Evolutionary conservation across 1,140 invertebrate genomes (phyloP), one percentile per base, ranked within the genome.

Genomic region (Diorhabda sublineata): DNA sequence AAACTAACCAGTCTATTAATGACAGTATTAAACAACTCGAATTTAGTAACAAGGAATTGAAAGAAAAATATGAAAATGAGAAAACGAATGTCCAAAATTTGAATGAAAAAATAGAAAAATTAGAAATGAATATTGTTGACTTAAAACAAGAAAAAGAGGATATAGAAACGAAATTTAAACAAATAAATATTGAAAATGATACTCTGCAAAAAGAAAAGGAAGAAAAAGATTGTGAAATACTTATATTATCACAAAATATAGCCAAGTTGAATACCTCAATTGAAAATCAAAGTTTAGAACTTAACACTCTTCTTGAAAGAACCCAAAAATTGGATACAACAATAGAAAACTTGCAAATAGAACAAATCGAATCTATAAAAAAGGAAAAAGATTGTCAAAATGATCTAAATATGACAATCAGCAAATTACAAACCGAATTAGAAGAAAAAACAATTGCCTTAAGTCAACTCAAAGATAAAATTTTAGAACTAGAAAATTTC

Each of bases 401-500:
- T 42, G 63, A 66, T 2, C 64, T 70, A 42, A 56, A 7, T 5
- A 42, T 59, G 4, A 72, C 70, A 62, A 58, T 64, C 42, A 66
- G 63, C 8, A 61, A 66, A 3, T 65, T 73, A 61, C 62, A 74
- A 56, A 41, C 61, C 7, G 64, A 73, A 62, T 45, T 73, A 3
- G 59, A 62, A n/a, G 69, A 66, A 41, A 68, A 71, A 58, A 69
- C 69, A 9, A n/a, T 7, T 2, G 60, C 71, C 45, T 60, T 73
- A 8, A 58, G 5, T 9, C 56, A 70, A n/a, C 52, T 70, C 61
- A 71, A 68, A 44, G 59, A 67, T 44, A 67, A 64, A 6, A 44
- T 75, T 3, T 60, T 64, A 42, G 63, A 45, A 6, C 45, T 75
- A 5, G 69, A 75, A 59, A 62, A 70, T 41, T 42, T 66, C 43